Evolutionary conservation across 1,140 invertebrate genomes (phyloP), one percentile per base, ranked within the genome.

Genomic region (Helicoverpa zea): DNA sequence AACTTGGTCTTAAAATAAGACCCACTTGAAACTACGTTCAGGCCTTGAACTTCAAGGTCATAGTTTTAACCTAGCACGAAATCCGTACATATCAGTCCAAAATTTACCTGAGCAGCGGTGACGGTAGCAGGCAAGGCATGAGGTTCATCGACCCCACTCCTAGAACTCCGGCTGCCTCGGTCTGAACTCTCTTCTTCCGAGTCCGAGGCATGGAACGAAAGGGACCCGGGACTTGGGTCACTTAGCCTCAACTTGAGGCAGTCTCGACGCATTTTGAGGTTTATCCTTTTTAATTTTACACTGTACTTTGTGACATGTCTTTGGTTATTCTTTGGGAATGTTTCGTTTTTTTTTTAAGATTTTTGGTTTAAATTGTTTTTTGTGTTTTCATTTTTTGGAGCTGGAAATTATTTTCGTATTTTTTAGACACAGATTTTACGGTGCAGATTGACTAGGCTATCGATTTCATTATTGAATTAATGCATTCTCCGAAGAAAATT

Each of bases 241-340:
- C 91, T 95, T n/a, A 95, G 88, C 61, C 94, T 88, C 79, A 95
- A 87, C 76, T 94, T 94, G 14, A 95, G 84, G 72, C 90, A 92
- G 83, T 95, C 95, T 30, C 94, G 90, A 66, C 91, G 87, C 92
- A 95, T 94, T 79, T 87, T 86, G 73, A 77, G 43, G n/a, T 18
- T 14, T 43, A 61, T 18, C 47, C 29, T 68, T 52, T 43, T 68
- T 87, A 83, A 86, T 82, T 84, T 81, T 58, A n/a, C 61, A 64
- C 58, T 63, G 64, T 81, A 43, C 72, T 87, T 85, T 86, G 64
- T 49, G 72, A 84, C 80, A 84, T 86, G n/a, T 82, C 72, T 88
- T 88, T 87, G 78, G 79, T 86, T 77, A 77, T 63, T 84, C 83
- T 87, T 88, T 88, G 84, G 87, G 86, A 85, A 88, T 88, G 84